Evolutionary conservation across 2,113 vertebrate genomes (phyloP), one percentile per base, ranked within the genome.

Genomic region (Nycticryphes semicollaris): DNA sequence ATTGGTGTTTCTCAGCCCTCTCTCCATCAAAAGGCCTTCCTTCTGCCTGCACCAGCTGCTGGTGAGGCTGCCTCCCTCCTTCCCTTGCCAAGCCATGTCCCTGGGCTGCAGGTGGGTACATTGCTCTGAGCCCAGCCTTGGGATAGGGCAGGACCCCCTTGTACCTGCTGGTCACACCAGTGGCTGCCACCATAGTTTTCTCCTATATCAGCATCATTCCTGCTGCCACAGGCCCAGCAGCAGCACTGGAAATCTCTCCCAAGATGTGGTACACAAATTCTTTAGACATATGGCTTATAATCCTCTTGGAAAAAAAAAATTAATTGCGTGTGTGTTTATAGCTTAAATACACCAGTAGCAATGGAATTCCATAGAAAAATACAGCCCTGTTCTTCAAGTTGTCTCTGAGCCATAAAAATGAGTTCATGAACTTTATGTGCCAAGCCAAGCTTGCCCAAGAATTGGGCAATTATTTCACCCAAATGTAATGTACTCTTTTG

Each of bases 1-100:
- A 75, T 51, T 0, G 1, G 35, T 4, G 11, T 19, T 51, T 20
- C 15, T 59, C 57, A 76, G 19, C 22, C 5, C 4, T 23, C 13
- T 53, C 43, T 53, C 68, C 16, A 31, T n/a, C n/a, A 84, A 84
- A 87, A 78, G 7, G 12, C 12, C 10, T 9, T 76, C n/a, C n/a
- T 22, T 84, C 86, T 77, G 43, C 54, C 37, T 84, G 28, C 41
- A 72, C 6, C 47, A 18, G 17, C 8, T 15, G 3, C 24, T 53
- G 14, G 59, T 59, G 47, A 69, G 23, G 37, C 45, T 54, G 21
- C 5, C 5, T n/a, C 9, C 2, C 50, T 43, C 43, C 43, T 43
- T 43, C 43, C 43, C 43, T 43, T 13, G 6, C 17, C 22, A 47
- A 53, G 24, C 19, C 48, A 53, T 5, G 7, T 79, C 14, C 51